A percentile compares a stretch with the other conserved stretches of the same genome.
phyloP scores from a whole-genome alignment of 2,797 vertebrate species.

The Cercopithecus petaurista region DNA sequence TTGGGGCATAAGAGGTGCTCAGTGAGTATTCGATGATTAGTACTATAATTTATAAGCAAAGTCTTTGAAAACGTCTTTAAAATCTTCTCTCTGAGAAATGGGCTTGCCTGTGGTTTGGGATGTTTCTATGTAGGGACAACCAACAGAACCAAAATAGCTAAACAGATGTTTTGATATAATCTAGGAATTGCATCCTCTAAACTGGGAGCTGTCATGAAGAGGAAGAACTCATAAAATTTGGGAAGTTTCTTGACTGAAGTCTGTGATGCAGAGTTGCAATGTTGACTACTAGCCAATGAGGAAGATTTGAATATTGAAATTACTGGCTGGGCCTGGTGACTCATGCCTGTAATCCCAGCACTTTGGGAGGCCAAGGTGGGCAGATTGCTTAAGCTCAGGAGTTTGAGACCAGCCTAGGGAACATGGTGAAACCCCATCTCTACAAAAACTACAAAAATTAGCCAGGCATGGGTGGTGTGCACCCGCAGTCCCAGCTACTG shows the following conservation, averaged over 20 bases:
- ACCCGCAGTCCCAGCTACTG: background rate
- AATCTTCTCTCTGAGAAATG: slow-evolving; percentile 26
- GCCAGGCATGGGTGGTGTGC: background rate
- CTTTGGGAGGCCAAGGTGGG: background rate
- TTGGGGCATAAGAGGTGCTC: background rate
- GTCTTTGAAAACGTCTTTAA: slow-evolving; percentile 45
- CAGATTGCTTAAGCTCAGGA: background rate
- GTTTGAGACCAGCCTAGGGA: background rate
- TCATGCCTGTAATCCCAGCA: background rate
- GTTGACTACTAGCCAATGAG: background rate
- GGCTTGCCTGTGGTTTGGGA: slow-evolving; percentile 59
- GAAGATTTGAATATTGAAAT: slow-evolving; percentile 41
- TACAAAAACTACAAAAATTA: background rate
- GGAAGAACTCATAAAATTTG: slow-evolving; percentile 28
- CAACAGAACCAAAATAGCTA: slow-evolving; percentile 55
- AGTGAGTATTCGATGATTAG: background rate
- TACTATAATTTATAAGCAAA: background rate
- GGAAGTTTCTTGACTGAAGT: background rate
- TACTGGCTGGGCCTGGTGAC: background rate
- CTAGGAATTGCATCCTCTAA: slow-evolving; percentile 12
- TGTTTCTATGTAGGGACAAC: slow-evolving; percentile 43
- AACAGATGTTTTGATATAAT: slow-evolving; percentile 52
- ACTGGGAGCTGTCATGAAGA: slow-evolving; percentile 43
- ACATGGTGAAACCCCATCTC: background rate
- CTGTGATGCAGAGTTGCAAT: background rate